A percentile compares a stretch with the other conserved stretches of the same genome.
phyloP scores from a whole-genome alignment of 2,113 vertebrate species.

The Channa maculata region DNA sequence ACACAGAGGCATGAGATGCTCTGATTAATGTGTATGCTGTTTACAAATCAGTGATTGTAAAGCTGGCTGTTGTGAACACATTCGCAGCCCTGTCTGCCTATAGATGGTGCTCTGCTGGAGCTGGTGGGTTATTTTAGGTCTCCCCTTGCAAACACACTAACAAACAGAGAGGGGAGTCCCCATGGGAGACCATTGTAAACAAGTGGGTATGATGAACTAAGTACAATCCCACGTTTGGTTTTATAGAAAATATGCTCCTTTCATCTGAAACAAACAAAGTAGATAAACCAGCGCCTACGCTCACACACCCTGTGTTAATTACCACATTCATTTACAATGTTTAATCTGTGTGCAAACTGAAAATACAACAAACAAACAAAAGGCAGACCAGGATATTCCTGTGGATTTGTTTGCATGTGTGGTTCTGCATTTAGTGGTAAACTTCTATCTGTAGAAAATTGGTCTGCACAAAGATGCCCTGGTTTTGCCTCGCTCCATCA shows the following conservation, averaged over 20 bases:
- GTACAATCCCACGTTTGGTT: constrained; percentile 79
- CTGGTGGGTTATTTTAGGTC: constrained; percentile 79
- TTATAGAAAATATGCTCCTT: constrained; percentile 78
- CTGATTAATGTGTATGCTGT: constrained; percentile 46
- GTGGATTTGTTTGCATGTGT: constrained; percentile 77
- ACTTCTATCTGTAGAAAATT: constrained; percentile 67
- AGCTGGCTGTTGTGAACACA: constrained; percentile 49
- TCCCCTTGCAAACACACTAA: constrained; percentile 73
- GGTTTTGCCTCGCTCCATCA: constrained; percentile 70
- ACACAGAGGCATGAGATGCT: constrained; percentile 34
- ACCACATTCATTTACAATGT: constrained; percentile 81
- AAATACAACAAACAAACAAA: constrained; percentile 83
- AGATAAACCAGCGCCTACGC: constrained; percentile 75
- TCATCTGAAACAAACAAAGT: constrained; percentile 83
- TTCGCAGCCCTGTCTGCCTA: constrained; percentile 48
- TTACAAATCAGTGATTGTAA: constrained; percentile 48
- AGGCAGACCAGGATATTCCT: constrained; percentile 72
- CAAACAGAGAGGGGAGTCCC: constrained; percentile 72
- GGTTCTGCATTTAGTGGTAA: constrained; percentile 67
- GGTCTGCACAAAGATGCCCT: constrained; percentile 71
- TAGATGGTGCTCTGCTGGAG: constrained; percentile 71
- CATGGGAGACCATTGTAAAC: constrained; percentile 80
- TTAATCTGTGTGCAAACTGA: constrained; percentile 77
- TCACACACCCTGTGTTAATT: constrained; percentile 75
- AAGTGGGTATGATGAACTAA: constrained; percentile 76